Evolutionary conservation across 2,113 vertebrate genomes (phyloP).

Genomic region (Lucifuga dentata): DNA sequence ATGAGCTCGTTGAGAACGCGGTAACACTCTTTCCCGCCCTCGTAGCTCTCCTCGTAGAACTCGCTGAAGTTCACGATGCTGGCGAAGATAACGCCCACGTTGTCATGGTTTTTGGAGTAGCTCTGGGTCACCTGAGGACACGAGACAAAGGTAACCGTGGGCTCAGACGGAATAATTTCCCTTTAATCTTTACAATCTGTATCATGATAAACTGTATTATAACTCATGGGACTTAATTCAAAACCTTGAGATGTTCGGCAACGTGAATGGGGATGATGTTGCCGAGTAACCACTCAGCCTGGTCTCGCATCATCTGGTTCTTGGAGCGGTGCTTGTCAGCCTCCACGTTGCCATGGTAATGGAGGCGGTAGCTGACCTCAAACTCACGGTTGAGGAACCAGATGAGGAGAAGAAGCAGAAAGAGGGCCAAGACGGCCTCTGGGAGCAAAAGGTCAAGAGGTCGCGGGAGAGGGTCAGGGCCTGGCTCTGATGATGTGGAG

Average conservation of each 20-base stretch:
- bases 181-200: too few species aligned
- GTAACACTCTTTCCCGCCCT: constrained; percentile 98
- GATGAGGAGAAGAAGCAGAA: constrained; percentile 93
- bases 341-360: constrained; percentile 97
- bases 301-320: constrained; percentile 97
- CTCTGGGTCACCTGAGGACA: constrained; percentile 89
- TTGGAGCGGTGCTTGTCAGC: constrained; percentile 96
- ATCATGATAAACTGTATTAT: too few species aligned
- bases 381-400: constrained; percentile 99
- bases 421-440: constrained; percentile 90
- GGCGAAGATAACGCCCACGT: constrained; percentile 95
- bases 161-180: too few species aligned
- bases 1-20: constrained; percentile 97
- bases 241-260: constrained; percentile 93
- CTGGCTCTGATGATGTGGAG: constrained; percentile 40
- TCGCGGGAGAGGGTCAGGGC: background rate
- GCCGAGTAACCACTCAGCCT: constrained; percentile 95
- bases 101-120: constrained; percentile 98
- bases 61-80: constrained; percentile 99
- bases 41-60: constrained; percentile 98
- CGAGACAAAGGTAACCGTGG: background rate
- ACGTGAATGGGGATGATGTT: constrained; percentile 99
- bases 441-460: constrained; percentile 83
- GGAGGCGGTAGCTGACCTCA: constrained; percentile 97
- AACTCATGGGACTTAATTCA: constrained; percentile 7